phyloP scores from a whole-genome alignment of 37 sponge, comb jelly and placozoan genomes.

The Halichondria panicea region DNA sequence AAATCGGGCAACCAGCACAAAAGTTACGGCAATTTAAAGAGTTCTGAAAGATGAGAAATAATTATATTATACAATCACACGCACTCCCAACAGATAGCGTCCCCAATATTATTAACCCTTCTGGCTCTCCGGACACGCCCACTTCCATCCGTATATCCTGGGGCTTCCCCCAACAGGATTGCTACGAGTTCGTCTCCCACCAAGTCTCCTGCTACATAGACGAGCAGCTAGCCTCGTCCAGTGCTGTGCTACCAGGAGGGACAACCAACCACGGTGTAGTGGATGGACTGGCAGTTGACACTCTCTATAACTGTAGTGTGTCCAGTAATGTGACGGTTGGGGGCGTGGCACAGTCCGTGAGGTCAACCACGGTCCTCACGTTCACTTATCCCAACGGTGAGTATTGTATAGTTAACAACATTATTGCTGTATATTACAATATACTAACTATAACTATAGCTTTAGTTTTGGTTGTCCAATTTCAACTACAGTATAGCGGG shows the following conservation, averaged over 20 bases:
- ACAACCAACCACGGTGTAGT: not conserved
- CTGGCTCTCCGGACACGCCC: not conserved
- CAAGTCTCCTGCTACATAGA: not conserved
- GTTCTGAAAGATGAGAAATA: too few species aligned
- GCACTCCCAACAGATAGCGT: not conserved
- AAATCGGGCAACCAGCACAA: too few species aligned
- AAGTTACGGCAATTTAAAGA: too few species aligned
- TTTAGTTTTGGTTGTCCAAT: too few species aligned
- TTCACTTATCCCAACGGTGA: slow-evolving; percentile 16
- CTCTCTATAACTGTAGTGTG: slow-evolving; percentile 25
- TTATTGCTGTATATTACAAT: not conserved
- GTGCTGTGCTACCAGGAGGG: not conserved
- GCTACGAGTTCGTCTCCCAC: slow-evolving; percentile 5
- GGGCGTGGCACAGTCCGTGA: not conserved
- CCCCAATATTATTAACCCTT: not conserved
- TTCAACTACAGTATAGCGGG: too few species aligned
- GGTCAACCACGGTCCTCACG: not conserved
- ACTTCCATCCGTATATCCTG: not conserved
- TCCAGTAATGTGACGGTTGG: not conserved
- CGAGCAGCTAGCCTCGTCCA: not conserved
- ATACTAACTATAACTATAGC: too few species aligned
- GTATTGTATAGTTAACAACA: not conserved
- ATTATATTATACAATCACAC: too few species aligned
- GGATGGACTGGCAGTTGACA: slow-evolving; percentile 12
- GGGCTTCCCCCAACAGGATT: not conserved